These are phyloP conservation scores for Frieseomelitta varia DNA, from an alignment of 1,140 invertebrate genomes.

Conservation along the genomic window DNA sequence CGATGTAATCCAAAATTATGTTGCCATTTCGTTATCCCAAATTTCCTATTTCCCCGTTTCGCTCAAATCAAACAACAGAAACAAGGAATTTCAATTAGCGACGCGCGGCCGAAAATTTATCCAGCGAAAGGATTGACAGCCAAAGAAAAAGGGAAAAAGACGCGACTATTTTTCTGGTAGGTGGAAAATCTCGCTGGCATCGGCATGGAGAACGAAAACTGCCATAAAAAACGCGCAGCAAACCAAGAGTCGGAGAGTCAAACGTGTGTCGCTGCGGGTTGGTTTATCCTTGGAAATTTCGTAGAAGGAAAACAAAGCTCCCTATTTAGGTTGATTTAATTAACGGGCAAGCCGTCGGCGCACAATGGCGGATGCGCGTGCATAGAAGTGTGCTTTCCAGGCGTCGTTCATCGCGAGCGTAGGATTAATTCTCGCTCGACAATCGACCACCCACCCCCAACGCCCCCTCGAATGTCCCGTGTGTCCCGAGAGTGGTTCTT, in stretches of 20 bases:
- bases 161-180: too few species aligned
- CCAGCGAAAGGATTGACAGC: too few species aligned
- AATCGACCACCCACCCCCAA: slow-evolving; percentile 44
- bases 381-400: slow-evolving; percentile 35
- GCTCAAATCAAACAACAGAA: too few species aligned
- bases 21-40: too few species aligned
- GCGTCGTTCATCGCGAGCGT: slow-evolving; percentile 47
- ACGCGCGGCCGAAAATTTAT: too few species aligned
- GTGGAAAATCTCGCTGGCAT: neutral
- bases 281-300: slow-evolving; percentile 37
- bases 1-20: too few species aligned
- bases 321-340: slow-evolving; percentile 63
- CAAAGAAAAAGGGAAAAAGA: too few species aligned
- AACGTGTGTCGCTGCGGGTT: slow-evolving; percentile 1
- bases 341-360: slow-evolving; percentile 49
- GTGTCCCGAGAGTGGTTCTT: neutral
- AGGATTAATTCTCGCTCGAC: slow-evolving; percentile 52
- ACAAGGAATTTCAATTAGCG: too few species aligned
- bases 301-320: slow-evolving; percentile 52
- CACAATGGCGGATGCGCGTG: slow-evolving; percentile 46
- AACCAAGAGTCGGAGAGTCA: neutral
- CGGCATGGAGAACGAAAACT: neutral
- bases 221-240: neutral
- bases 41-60: too few species aligned
- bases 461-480: slow-evolving; percentile 23